Conservation (phyloP, 1,140 invertebrate genomes). For the Platorchestia sp. region DNA sequence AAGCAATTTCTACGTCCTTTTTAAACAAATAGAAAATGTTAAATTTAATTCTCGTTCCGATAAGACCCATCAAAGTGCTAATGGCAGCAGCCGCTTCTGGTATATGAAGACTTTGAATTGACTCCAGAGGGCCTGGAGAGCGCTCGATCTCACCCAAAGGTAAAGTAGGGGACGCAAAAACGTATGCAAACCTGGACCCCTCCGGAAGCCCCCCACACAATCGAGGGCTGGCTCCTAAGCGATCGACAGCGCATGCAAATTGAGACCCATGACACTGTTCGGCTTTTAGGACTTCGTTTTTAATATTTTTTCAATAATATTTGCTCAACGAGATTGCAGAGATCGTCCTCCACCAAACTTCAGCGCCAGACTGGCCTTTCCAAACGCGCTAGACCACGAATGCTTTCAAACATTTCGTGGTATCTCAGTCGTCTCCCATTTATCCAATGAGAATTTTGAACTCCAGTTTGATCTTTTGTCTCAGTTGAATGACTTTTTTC, state of each 20-base stretch:
- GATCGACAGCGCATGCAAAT: constrained; percentile 48
- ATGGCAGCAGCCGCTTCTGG: neutral
- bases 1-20: neutral
- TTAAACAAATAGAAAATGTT: neutral
- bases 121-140: neutral
- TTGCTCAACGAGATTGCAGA: constrained; percentile 31
- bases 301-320: constrained; percentile 44
- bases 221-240: constrained; percentile 2
- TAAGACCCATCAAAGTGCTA: neutral
- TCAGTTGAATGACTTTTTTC: constrained; percentile 44
- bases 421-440: constrained; percentile 36
- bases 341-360: constrained; percentile 25
- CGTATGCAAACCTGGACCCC: neutral
- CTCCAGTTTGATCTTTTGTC: constrained; percentile 28
- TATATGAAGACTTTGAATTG: neutral
- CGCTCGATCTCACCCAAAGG: neutral
- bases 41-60: neutral
- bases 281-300: constrained; percentile 54
- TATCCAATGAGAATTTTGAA: constrained; percentile 32
- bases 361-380: neutral
- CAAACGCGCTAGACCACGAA: constrained; percentile 13
- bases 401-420: neutral
- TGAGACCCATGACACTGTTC: constrained; percentile 44
- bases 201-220: neutral
- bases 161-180: neutral